phyloP scores from a whole-genome alignment of 2,888 invertebrate genomes.

The Rotaria magnacalcarata region DNA sequence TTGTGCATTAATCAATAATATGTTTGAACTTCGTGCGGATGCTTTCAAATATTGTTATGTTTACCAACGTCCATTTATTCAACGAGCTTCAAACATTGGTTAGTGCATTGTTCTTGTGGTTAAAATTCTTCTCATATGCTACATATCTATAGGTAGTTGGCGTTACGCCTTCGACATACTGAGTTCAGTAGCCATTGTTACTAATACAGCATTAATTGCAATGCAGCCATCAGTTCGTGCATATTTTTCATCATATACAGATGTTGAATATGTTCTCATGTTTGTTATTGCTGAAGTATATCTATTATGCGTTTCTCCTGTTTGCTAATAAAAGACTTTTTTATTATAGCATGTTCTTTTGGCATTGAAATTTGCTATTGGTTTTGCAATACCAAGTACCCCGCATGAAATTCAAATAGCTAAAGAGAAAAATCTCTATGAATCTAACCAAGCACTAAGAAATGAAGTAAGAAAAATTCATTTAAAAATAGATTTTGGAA shows the following conservation, averaged over 20 bases:
- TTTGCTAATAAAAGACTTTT: constrained; percentile 12
- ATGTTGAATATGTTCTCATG: constrained; percentile 64
- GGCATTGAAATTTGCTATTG: constrained; percentile 19
- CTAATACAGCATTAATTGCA: constrained; percentile 71
- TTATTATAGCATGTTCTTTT: constrained; percentile 44
- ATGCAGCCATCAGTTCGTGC: constrained; percentile 67
- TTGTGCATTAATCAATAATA: constrained; percentile 71
- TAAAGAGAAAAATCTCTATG: background rate
- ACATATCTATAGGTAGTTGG: constrained; percentile 47
- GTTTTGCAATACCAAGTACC: constrained; percentile 2
- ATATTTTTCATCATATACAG: constrained; percentile 57
- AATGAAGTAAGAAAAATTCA: constrained; percentile 3
- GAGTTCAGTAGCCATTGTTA: constrained; percentile 68
- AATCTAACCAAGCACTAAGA: constrained; percentile 37
- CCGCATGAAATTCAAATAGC: constrained; percentile 14
- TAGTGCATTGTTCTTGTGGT: background rate
- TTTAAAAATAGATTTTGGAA: background rate
- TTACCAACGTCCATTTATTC: constrained; percentile 68
- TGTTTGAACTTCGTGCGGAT: constrained; percentile 72
- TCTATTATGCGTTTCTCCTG: background rate
- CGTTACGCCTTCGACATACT: constrained; percentile 69
- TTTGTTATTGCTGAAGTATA: constrained; percentile 68
- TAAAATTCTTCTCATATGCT: no score
- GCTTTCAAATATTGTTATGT: constrained; percentile 72
- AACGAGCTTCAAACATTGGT: constrained; percentile 67